Base-by-base conservation (phyloP, 2,113 vertebrate species). In the Ophiodon elongatus region DNA sequence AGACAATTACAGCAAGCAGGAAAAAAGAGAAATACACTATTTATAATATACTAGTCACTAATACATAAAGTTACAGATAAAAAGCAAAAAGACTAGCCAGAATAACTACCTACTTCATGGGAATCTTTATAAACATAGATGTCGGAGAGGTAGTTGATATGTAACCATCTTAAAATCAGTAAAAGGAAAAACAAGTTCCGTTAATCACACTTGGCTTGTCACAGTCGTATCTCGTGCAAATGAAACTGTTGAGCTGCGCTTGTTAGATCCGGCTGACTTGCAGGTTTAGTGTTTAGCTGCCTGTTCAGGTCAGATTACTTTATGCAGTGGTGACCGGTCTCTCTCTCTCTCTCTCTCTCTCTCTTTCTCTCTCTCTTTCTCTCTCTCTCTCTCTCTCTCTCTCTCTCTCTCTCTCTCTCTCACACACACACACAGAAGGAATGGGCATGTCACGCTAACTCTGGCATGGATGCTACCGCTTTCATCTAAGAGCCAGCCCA, bases 361-460 rank as follows among this genome's bases (percentile, higher is more conserved):
- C n/a, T n/a, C n/a, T n/a, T n/a, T n/a, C n/a, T n/a, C n/a, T n/a
- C n/a, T n/a, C n/a, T n/a, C n/a, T n/a, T n/a, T n/a, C n/a, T n/a
- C n/a, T n/a, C n/a, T n/a, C n/a, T n/a, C n/a, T n/a, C n/a, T n/a
- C n/a, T n/a, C n/a, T n/a, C n/a, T n/a, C n/a, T n/a, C n/a, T n/a
- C n/a, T n/a, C n/a, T n/a, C n/a, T n/a, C n/a, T n/a, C n/a, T n/a
- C n/a, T n/a, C n/a, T n/a, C n/a, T n/a, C n/a, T n/a, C n/a, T n/a
- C 15, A 68, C 84, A 78, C 70, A 76, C n/a, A 62, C 74, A 74
- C 52, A 71, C 23, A 70, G 45, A 74, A 68, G 71, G 67, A 80
- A 75, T 69, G 72, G 68, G 69, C 71, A 87, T 72, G 87, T 90
- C 89, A 91, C 39, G 37, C 80, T 79, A 83, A 78, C 88, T 86